Base-by-base conservation (phyloP, 2,888 invertebrate genomes). In the Sarcophaga rosellei region DNA sequence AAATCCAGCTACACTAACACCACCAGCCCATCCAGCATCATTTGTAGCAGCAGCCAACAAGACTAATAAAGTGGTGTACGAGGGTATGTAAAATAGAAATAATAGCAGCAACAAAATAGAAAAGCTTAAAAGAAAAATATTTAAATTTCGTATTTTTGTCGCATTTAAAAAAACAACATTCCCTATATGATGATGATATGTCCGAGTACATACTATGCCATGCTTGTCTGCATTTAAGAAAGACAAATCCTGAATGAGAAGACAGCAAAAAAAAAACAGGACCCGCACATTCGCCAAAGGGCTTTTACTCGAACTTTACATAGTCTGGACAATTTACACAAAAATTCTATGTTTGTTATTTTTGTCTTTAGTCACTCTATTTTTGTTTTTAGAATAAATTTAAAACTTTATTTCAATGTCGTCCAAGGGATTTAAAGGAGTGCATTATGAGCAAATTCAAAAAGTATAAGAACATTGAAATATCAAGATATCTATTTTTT, bases 311-410 rank as follows among this genome's bases (percentile, higher is more conserved):
- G n/a, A 74, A 75, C 78, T 81, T 53, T 78, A 75, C 75, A 76
- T 59, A 66, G 81, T 78, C 81, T 86, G 86, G 84, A 78, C 78
- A 84, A 78, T 81, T 84, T 84, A 62, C 86, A 80, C 78, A 75
- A 45, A 78, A 73, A 70, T 78, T 68, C 23, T 59, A 69, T 80
- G 65, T 66, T 75, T 72, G n/a, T 69, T 66, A 17, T 73, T 72
- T 76, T 35, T 35, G 35, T 35, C 6, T 25, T 25, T 25, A 25
- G 25, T 25, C 25, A 35, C 17, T 1, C 53, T 35, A 53, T 72
- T 74, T 84, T 62, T 17, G 2, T 65, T 76, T 47, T 59, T 74
- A 23, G 66, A 76, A 72, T 68, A 82, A 57, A 79, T 80, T 83
- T 86, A 62, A 76, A 80, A 84, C n/a, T 83, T 74, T 4, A 83